phyloP scores from a whole-genome alignment of 2,113 vertebrate genomes.

The Abramis brama region DNA sequence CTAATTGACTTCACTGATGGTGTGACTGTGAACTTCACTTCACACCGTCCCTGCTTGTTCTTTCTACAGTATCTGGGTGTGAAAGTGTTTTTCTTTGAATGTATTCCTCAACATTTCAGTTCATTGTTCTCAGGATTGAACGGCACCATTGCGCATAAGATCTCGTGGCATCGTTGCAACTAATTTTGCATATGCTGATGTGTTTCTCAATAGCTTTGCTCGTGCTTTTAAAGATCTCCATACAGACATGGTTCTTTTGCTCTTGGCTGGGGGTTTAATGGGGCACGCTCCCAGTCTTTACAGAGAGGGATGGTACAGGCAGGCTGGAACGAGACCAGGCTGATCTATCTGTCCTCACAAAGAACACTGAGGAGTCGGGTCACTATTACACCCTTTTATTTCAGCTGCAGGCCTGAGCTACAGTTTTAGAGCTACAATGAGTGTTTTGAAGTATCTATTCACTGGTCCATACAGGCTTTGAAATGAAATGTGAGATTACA shows the following conservation, averaged over 20 bases:
- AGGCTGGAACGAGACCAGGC: slow-evolving; percentile 41
- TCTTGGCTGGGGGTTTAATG: slow-evolving; percentile 2
- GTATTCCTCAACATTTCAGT: background rate
- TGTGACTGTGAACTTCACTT: too few species aligned
- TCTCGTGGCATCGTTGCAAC: background rate
- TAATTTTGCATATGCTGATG: background rate
- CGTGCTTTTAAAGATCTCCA: background rate
- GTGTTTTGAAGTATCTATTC: background rate
- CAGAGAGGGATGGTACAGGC: slow-evolving; percentile 8
- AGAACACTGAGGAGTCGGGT: slow-evolving; percentile 20
- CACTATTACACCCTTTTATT: slow-evolving; percentile 14
- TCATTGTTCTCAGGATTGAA: slow-evolving; percentile 27
- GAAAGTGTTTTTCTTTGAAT: slow-evolving; percentile 25
- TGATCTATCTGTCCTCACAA: slow-evolving; percentile 18
- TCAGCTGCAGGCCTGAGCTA: background rate
- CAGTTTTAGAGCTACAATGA: background rate
- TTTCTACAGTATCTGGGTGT: background rate
- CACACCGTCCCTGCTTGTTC: background rate
- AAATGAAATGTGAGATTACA: too few species aligned
- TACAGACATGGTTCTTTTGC: background rate
- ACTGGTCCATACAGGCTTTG: background rate
- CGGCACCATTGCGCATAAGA: background rate
- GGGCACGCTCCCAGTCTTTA: slow-evolving; percentile 6
- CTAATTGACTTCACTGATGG: background rate
- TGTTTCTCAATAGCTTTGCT: background rate